phyloP scores from a whole-genome alignment of 2,888 invertebrate genomes.

The Yponomeuta malinellus region DNA sequence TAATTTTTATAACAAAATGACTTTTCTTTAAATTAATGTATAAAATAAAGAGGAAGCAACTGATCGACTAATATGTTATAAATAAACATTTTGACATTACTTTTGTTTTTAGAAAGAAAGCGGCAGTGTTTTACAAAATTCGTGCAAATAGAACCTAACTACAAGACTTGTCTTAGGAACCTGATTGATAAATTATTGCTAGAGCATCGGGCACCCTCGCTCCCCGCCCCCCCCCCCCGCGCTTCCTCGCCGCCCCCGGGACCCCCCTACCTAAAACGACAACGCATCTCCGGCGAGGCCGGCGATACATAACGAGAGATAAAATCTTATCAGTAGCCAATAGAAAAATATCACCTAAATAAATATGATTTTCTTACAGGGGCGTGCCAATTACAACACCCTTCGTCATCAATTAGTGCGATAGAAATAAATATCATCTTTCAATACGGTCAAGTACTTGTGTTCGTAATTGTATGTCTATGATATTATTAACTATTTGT shows the following conservation, averaged over 20 bases:
- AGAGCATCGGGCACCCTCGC: constrained; percentile 47
- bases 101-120: constrained; percentile 51
- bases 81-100: constrained; percentile 31
- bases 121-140: constrained; percentile 73
- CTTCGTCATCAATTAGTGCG: constrained; percentile 26
- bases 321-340: constrained; percentile 73
- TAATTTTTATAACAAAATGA: constrained; percentile 65
- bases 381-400: constrained; percentile 26
- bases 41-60: constrained; percentile 58
- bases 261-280: constrained; percentile 31
- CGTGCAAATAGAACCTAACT: constrained; percentile 74
- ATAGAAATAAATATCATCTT: constrained; percentile 35
- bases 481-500: constrained; percentile 8
- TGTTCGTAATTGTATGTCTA: constrained; percentile 10
- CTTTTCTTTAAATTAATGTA: constrained; percentile 30
- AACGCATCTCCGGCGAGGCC: constrained; percentile 41
- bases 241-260: constrained; percentile 32
- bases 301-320: constrained; percentile 61
- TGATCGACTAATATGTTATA: constrained; percentile 54
- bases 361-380: constrained; percentile 66
- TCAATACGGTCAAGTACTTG: constrained; percentile 17
- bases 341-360: constrained; percentile 76
- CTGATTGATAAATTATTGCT: constrained; percentile 75
- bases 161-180: constrained; percentile 75
- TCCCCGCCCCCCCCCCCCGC: constrained; percentile 37